Base-by-base conservation (phyloP, 37 sponge, comb jelly and placozoan species). In the Spongia lamella region DNA sequence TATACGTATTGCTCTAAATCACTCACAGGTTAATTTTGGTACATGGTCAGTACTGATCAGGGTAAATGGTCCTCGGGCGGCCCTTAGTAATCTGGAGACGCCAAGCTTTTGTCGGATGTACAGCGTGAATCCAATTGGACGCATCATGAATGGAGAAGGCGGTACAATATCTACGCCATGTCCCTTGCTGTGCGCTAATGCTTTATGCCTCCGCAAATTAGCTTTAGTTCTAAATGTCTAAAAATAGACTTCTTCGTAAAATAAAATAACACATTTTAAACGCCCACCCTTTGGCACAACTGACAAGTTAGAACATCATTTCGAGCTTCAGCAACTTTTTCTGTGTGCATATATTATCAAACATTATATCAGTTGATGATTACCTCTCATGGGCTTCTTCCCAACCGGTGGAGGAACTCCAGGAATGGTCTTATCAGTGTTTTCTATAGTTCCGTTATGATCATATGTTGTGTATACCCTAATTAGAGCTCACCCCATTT, bases 401-500 rank as follows among this genome's bases (percentile, higher is more conserved):
- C 47, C 47, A 5, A 43, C 47, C 5, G 47, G 47, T 43, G 47
- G 47, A 43, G 47, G 47, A 5, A 43, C 47, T 13, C 47, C 47
- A 43, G 47, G 47, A 13, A 43, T 43, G 47, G 47, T 5, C 47
- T 9, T 43, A 9, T 43, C 47, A 43, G 7, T 43, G 9, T 43
- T 43, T 43, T 43, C 47, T 43, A 43, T 43, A 9, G 33, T 31
- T 25, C 43, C 43, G 14, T 22, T 26, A 55, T 9, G 7, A 27
- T 26, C 21, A 55, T 11, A 55, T 24, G 26, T 49, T 38, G n/a
- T 27, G 15, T 39, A 74, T 33, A 37, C n/a, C 16, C 81, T n/a
- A 3, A 72, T 52, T 40, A 7, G 5, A 31, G 57, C 85, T 39
- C 52, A 93, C 92, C 96, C 93, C 96, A 91, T 76, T 72, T 93